A percentile compares a stretch with the other conserved stretches of the same genome.
phyloP scores from a whole-genome alignment of 1,140 invertebrate genomes.

The Platorchestia sp. region DNA sequence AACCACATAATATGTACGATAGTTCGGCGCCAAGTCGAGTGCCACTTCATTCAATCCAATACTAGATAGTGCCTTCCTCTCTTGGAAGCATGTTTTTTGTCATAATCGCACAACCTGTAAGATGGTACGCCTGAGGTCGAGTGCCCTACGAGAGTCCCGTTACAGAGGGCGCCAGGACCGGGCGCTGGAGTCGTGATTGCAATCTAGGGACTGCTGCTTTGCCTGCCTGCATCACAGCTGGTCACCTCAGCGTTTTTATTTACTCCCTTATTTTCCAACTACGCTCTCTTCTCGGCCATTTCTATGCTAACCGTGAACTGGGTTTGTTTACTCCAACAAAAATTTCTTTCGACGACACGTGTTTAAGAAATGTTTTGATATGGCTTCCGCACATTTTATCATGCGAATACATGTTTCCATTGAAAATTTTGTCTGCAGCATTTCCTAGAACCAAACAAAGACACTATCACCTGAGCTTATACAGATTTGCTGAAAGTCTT shows the following conservation, averaged over 20 bases:
- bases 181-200: not conserved
- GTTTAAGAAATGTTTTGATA: not conserved
- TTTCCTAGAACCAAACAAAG: not conserved
- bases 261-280: not conserved
- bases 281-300: not conserved
- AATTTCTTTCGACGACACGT: not conserved
- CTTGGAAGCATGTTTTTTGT: too few relatives aligned
- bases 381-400: not conserved
- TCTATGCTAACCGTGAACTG: not conserved
- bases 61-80: too few relatives aligned
- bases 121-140: too few relatives aligned
- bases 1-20: too few relatives aligned
- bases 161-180: not conserved
- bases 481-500: not conserved
- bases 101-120: too few relatives aligned
- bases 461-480: not conserved
- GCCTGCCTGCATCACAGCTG: constrained; percentile 9
- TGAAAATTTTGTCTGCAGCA: not conserved
- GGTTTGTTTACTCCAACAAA: not conserved
- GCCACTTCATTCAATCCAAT: too few relatives aligned
- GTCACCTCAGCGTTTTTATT: not conserved
- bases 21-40: too few relatives aligned
- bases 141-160: not conserved
- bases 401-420: not conserved
- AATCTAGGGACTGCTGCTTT: not conserved